Base-by-base conservation (phyloP, 2,797 vertebrate genomes). In the Cyclura pinguis region DNA sequence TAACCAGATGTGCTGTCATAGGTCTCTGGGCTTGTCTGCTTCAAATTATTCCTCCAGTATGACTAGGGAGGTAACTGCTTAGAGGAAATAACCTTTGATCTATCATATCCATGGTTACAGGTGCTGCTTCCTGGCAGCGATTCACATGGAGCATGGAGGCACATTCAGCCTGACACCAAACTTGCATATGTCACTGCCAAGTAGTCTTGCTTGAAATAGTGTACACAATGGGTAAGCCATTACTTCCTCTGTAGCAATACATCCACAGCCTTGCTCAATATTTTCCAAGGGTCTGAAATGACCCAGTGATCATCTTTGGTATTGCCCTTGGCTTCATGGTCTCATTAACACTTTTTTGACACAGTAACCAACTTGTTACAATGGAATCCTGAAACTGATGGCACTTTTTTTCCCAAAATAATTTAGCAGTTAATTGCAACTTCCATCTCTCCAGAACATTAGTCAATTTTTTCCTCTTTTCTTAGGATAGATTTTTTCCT, bases 391-490 rank as follows among this genome's bases (percentile, higher is more conserved):
- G 93, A 95, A 96, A 80, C 93, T 95, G 96, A 96, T 96, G 91
- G 95, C 95, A 96, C 95, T 96, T 94, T 96, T 96, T 97, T 96
- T n/a, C n/a, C 95, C 96, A 96, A 95, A 7, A 80, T 94, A 96
- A 96, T 94, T 96, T 97, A 97, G 97, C 95, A 95, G 94, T 97
- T 96, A 97, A 96, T 97, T 97, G 96, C 96, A 96, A 96, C 97
- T 95, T 97, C 95, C 93, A 94, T 97, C 95, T 96, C 97, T 95
- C 95, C 95, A 93, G 89, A 93, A 93, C 96, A 95, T 95, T 93
- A 96, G 86, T 90, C 92, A 94, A 91, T 94, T 95, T 93, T 96
- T 94, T 89, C 91, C 92, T 91, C 24, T 90, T 91, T 0, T 94
- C 67, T 90, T 93, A 90, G 93, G 94, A 93, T 89, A 92, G 87